Evolutionary conservation across 2,113 vertebrate species (phyloP).

Genomic region (Apaloderma vittatum): DNA sequence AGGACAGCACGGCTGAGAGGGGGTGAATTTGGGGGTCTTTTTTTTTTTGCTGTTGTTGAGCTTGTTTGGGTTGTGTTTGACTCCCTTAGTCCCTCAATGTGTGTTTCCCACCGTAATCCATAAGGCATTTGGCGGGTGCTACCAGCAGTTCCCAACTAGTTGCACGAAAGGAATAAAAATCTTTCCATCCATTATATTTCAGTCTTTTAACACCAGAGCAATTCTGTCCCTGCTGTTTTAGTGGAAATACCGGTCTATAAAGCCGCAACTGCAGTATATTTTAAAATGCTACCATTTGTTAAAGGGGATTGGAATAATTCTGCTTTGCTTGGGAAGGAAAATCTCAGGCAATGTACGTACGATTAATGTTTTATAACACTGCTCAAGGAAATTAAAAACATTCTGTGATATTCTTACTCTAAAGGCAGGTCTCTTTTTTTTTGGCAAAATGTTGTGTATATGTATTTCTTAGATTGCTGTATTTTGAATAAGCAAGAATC

Average conservation of each 20-base stretch:
- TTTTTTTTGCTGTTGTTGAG: not conserved
- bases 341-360: slow-evolving; percentile 21
- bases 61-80: not conserved
- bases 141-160: slow-evolving; percentile 25
- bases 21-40: not conserved
- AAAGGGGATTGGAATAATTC: slow-evolving; percentile 59
- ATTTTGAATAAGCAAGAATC: slow-evolving; percentile 77
- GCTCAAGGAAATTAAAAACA: slow-evolving; percentile 79
- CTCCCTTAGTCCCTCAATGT: not conserved
- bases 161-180: slow-evolving; percentile 60
- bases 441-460: slow-evolving; percentile 66
- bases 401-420: slow-evolving; percentile 66
- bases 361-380: slow-evolving; percentile 75
- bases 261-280: slow-evolving; percentile 57
- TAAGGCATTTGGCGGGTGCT: slow-evolving; percentile 23
- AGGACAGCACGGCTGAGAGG: not conserved
- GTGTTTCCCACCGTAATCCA: slow-evolving; percentile 37
- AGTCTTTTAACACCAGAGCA: slow-evolving; percentile 66
- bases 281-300: slow-evolving; percentile 54
- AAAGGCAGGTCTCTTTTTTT: not conserved
- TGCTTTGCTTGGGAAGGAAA: slow-evolving; percentile 75
- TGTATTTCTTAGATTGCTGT: slow-evolving; percentile 65
- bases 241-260: slow-evolving; percentile 68
- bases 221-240: slow-evolving; percentile 73
- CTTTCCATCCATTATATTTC: slow-evolving; percentile 66